Base-by-base conservation (phyloP, 1,140 invertebrate species). In the Scaptomyza pallida region DNA sequence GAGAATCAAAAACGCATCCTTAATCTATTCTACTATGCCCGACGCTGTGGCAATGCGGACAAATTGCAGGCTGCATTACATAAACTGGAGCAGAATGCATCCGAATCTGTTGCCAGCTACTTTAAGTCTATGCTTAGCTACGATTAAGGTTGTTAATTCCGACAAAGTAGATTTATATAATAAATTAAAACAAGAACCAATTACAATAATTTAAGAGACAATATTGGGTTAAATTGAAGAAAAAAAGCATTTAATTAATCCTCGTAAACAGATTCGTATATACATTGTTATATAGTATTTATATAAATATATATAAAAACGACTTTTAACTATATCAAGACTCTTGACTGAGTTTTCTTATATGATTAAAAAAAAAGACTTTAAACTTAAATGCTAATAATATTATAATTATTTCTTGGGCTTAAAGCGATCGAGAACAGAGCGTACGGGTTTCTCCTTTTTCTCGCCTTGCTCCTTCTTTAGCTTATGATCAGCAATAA, bases 371-470 rank as follows among this genome's bases (percentile, higher is more conserved):
- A n/a, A n/a, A n/a, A n/a, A n/a, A n/a, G n/a, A n/a, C n/a, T n/a
- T n/a, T n/a, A n/a, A n/a, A n/a, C n/a, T n/a, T n/a, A n/a, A n/a
- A n/a, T n/a, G n/a, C n/a, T n/a, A n/a, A n/a, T n/a, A n/a, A n/a
- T n/a, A n/a, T n/a, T n/a, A n/a, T n/a, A n/a, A n/a, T n/a, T n/a
- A n/a, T n/a, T n/a, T n/a, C 51, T 88, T 90, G 10, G 86, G 50
- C 37, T 86, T 90, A 45, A 91, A 91, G 3, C 90, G 78, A 86
- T 91, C 90, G 23, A 91, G 23, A 12, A 90, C 89, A 6, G 67
- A 73, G 15, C 62, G 72, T 19, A 56, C 47, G 17, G 57, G 61
- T 12, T 71, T 57, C 3, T 40, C 26, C 63, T 81, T 30, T 2
- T 56, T 52, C 37, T 62, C 62, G 47, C 9, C 59, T n/a, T n/a